phyloP scores from a whole-genome alignment of 1,140 invertebrate species.

The Paraescarpia echinospica region DNA sequence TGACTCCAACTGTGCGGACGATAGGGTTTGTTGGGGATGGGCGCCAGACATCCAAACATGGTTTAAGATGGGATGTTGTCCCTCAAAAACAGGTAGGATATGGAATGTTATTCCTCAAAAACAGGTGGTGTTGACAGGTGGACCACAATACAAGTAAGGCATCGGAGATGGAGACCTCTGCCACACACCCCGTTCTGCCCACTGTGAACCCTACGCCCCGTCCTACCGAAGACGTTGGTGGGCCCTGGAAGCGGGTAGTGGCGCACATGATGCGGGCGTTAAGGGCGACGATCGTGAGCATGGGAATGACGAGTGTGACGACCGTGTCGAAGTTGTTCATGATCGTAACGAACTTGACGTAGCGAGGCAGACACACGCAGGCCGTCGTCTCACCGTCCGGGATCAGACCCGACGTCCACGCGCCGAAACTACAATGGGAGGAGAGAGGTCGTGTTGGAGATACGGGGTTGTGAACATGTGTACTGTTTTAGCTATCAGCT shows the following conservation, averaged over 20 bases:
- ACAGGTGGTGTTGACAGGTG: too few relatives aligned
- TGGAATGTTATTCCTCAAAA: too few relatives aligned
- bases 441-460: constrained; percentile 31
- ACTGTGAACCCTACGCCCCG: constrained; percentile 62
- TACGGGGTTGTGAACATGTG: too few relatives aligned
- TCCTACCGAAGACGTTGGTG: constrained; percentile 65
- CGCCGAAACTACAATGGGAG: constrained; percentile 36
- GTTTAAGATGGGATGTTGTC: too few relatives aligned
- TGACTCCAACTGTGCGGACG: too few relatives aligned
- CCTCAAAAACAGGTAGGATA: too few relatives aligned
- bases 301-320: constrained; percentile 63
- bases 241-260: constrained; percentile 55
- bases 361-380: constrained; percentile 39
- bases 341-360: constrained; percentile 63
- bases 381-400: constrained; percentile 13
- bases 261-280: background rate
- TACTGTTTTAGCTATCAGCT: too few relatives aligned
- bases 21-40: too few relatives aligned
- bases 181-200: too few relatives aligned
- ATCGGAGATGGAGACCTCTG: too few relatives aligned
- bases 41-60: too few relatives aligned
- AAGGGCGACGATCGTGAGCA: constrained; percentile 62
- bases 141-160: too few relatives aligned
- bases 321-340: constrained; percentile 65
- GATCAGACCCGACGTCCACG: constrained; percentile 24